A percentile compares a stretch with the other conserved stretches of the same genome.
Evolutionary conservation across 30 jellyfish, hydroid and myxozoan species (phyloP).

Genomic region (Aurelia coerulea): DNA sequence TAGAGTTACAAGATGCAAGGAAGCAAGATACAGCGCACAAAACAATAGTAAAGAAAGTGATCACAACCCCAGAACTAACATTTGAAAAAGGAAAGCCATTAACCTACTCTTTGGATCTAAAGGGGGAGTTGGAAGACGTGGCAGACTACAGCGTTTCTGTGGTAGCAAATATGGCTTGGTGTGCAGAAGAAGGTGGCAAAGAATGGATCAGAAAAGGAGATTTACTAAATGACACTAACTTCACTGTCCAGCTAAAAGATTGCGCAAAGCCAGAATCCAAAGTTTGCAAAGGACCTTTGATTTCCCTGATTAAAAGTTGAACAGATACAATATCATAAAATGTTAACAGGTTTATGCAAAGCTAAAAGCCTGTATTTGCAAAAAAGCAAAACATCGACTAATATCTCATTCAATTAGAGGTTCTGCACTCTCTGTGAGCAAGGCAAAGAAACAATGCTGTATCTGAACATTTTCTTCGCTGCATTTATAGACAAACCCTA

Average conservation of each 20-base stretch:
- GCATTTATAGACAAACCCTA: no score
- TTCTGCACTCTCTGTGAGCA: no score
- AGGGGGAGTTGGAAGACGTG: constrained; percentile 29
- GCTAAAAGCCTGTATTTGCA: no score
- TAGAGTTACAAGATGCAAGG: constrained; percentile 27
- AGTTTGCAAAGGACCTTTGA: constrained; percentile 50
- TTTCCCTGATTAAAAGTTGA: no score
- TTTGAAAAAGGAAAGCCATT: constrained; percentile 28
- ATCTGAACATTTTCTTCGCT: no score
- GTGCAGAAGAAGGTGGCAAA: constrained; percentile 29
- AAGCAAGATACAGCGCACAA: constrained; percentile 30
- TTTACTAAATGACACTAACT: background rate
- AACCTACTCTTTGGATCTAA: constrained; percentile 14
- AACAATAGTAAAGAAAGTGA: constrained; percentile 7
- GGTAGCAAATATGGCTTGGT: constrained; percentile 33
- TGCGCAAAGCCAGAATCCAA: constrained; percentile 34
- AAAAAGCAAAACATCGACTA: no score
- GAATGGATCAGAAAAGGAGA: constrained; percentile 50
- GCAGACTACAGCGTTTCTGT: constrained; percentile 18
- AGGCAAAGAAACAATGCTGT: no score
- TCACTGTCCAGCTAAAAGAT: constrained; percentile 17
- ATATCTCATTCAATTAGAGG: no score
- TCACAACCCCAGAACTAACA: constrained; percentile 9
- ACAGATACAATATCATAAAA: no score
- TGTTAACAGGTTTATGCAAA: no score